Conservation (phyloP, 2,797 vertebrate species). For the Melanotaenia boesemani region DNA sequence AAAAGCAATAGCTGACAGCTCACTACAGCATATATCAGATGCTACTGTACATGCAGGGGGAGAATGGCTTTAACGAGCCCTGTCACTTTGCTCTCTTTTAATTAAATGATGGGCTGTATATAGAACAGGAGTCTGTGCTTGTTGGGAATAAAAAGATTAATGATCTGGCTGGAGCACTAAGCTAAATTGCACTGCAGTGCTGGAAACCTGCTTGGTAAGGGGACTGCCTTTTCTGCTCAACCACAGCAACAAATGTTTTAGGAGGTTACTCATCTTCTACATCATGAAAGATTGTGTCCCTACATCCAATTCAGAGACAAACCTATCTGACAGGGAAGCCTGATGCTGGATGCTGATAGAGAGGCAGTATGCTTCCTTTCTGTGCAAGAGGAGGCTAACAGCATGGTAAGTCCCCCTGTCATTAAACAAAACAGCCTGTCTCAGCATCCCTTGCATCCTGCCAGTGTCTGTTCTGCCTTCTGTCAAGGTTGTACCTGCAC, state of each 20-base stretch:
- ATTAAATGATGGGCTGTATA: slow-evolving; percentile 87
- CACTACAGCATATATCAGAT: slow-evolving; percentile 62
- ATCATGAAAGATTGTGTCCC: slow-evolving; percentile 32
- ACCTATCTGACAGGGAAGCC: slow-evolving; percentile 33
- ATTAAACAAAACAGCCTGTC: slow-evolving; percentile 41
- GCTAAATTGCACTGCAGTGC: slow-evolving; percentile 86
- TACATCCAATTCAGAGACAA: slow-evolving; percentile 15
- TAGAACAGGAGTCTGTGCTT: slow-evolving; percentile 79
- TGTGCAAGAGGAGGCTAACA: slow-evolving; percentile 33
- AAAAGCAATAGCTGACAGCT: slow-evolving; percentile 50
- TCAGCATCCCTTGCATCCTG: slow-evolving; percentile 51
- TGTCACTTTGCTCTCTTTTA: slow-evolving; percentile 84
- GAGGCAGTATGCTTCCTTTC: slow-evolving; percentile 26
- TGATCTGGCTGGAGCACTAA: slow-evolving; percentile 84
- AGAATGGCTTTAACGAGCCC: slow-evolving; percentile 75
- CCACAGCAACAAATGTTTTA: slow-evolving; percentile 53
- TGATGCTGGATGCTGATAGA: slow-evolving; percentile 29
- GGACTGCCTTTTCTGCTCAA: slow-evolving; percentile 34
- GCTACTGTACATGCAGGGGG: slow-evolving; percentile 61
- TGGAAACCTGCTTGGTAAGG: slow-evolving; percentile 78
- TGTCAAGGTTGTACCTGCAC: slow-evolving; percentile 75
- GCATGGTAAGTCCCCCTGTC: slow-evolving; percentile 26
- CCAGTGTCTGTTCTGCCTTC: slow-evolving; percentile 54
- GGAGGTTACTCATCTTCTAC: slow-evolving; percentile 42
- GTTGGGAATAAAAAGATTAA: slow-evolving; percentile 87